A percentile compares a stretch with the other conserved stretches of the same genome.
Evolutionary conservation across 2,113 vertebrate genomes (phyloP).

Genomic region (Xenus cinereus): DNA sequence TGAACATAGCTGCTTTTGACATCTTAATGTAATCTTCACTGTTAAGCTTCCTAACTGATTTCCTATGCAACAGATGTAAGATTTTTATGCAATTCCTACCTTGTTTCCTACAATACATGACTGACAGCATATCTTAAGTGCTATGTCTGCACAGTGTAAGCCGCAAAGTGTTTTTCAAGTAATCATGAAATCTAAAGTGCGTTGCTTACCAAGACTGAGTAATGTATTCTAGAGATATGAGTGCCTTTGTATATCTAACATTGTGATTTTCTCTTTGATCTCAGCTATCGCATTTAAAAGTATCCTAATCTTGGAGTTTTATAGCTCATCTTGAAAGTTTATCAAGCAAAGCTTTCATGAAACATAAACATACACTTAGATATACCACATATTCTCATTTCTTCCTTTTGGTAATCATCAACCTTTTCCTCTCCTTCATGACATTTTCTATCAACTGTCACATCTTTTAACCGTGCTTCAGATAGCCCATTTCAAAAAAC

Average conservation of each 20-base stretch:
- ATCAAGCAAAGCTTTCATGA: background rate
- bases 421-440: background rate
- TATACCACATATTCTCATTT: background rate
- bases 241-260: slow-evolving; percentile 54
- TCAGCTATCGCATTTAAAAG: background rate
- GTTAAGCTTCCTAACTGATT: slow-evolving; percentile 7
- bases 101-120: slow-evolving; percentile 45
- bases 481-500: background rate
- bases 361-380: background rate
- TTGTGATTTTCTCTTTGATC: slow-evolving; percentile 54
- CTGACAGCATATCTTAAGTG: slow-evolving; percentile 52
- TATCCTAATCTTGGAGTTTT: slow-evolving; percentile 35
- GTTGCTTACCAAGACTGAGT: slow-evolving; percentile 34
- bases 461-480: background rate
- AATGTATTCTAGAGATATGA: slow-evolving; percentile 46
- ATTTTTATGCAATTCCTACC: slow-evolving; percentile 24
- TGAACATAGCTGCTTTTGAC: slow-evolving; percentile 18
- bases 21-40: background rate
- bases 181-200: slow-evolving; percentile 65
- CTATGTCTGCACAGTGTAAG: slow-evolving; percentile 8
- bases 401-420: background rate
- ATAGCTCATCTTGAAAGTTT: slow-evolving; percentile 32
- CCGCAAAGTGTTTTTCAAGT: slow-evolving; percentile 46
- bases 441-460: background rate
- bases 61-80: slow-evolving; percentile 1